Evolutionary conservation across 2,113 vertebrate genomes (phyloP).

Genomic region (Pedionomus torquatus): DNA sequence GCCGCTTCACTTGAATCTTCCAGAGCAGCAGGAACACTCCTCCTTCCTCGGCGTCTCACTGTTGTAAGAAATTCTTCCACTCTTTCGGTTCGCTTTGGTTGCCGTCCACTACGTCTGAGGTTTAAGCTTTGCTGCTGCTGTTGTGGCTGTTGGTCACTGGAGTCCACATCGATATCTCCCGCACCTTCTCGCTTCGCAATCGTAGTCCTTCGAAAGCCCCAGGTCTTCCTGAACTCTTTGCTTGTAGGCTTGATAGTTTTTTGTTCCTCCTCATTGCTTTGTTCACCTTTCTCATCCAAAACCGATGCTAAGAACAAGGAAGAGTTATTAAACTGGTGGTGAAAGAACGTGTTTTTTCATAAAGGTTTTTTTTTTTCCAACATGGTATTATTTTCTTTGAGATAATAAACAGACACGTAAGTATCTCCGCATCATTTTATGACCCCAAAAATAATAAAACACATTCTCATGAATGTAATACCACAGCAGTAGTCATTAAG

Average conservation of each 20-base stretch:
- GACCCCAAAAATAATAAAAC: background rate
- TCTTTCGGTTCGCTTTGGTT: slow-evolving; percentile 78
- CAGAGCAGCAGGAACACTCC: slow-evolving; percentile 67
- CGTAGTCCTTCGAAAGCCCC: slow-evolving; percentile 93
- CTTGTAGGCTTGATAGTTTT: slow-evolving; percentile 79
- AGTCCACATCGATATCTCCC: slow-evolving; percentile 78
- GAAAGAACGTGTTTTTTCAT: background rate
- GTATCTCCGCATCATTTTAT: background rate
- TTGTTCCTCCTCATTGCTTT: slow-evolving; percentile 73
- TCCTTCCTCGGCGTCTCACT: slow-evolving; percentile 75
- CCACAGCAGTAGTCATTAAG: background rate
- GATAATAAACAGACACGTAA: background rate
- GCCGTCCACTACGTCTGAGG: slow-evolving; percentile 81
- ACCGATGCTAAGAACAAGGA: slow-evolving; percentile 36
- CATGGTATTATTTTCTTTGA: background rate
- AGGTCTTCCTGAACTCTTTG: slow-evolving; percentile 88
- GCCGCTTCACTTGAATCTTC: slow-evolving; percentile 80
- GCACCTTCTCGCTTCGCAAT: slow-evolving; percentile 87
- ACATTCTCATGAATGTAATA: background rate
- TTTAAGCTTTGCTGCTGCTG: slow-evolving; percentile 70
- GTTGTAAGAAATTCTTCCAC: slow-evolving; percentile 94
- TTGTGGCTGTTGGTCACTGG: slow-evolving; percentile 57
- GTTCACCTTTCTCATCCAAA: slow-evolving; percentile 78
- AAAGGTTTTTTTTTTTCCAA: background rate
- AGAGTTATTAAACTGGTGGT: background rate